phyloP scores from a whole-genome alignment of 2,888 invertebrate genomes.

The Spodoptera exigua region DNA sequence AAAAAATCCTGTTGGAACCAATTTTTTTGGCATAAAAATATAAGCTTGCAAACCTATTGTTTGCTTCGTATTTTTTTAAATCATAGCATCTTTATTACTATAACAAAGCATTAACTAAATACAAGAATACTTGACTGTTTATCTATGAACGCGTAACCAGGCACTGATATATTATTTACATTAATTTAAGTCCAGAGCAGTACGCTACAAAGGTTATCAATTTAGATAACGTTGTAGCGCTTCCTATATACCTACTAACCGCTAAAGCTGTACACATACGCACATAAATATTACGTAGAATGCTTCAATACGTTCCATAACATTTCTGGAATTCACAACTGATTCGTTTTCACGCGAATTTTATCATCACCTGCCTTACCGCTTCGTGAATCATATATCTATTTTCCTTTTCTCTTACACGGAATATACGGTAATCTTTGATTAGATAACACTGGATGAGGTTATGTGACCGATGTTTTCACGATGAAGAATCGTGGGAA shows the following conservation, averaged over 20 bases:
- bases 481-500: no score
- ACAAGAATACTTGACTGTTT: conserved; percentile 4
- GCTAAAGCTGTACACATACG: conserved; percentile 13
- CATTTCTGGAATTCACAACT: conserved; percentile 9
- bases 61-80: no score
- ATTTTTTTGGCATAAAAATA: no score
- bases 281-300: conserved; percentile 13
- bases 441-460: conserved; percentile 5
- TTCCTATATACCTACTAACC: conserved; percentile 44
- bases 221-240: conserved; percentile 40
- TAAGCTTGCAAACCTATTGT: no score
- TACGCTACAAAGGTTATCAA: conserved; percentile 52
- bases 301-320: conserved; percentile 1
- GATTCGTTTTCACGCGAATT: conserved; percentile 16
- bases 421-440: neutral
- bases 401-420: conserved; percentile 27
- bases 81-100: conserved; percentile 1
- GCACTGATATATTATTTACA: conserved; percentile 46
- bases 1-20: no score
- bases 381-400: conserved; percentile 50
- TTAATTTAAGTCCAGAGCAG: conserved; percentile 42
- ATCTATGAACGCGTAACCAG: conserved; percentile 38
- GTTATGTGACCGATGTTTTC: neutral
- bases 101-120: conserved; percentile 1
- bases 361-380: conserved; percentile 7